These are phyloP conservation scores for Dasysyrphus albostriatus DNA, from an alignment of 2,888 invertebrate species.

Conservation along the genomic window DNA sequence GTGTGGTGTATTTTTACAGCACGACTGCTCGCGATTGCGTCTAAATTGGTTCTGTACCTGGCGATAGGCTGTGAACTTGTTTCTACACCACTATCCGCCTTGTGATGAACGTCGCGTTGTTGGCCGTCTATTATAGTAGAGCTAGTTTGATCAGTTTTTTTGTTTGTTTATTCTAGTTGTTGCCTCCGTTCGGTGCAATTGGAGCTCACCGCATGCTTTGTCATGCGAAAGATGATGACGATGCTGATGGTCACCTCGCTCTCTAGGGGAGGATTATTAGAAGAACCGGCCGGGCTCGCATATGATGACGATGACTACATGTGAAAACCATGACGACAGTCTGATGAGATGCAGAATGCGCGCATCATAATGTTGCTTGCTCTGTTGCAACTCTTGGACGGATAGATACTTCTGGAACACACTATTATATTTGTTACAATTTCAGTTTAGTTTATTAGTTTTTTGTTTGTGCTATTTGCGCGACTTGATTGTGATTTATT, in stretches of 20 bases:
- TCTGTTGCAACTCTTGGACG: constrained; percentile 41
- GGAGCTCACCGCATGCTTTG: constrained; percentile 65
- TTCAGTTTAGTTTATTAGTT: constrained; percentile 4
- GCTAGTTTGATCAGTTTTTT: constrained; percentile 21
- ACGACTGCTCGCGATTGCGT: constrained; percentile 71
- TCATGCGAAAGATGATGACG: constrained; percentile 55
- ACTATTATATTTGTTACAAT: constrained; percentile 60
- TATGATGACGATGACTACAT: constrained; percentile 48
- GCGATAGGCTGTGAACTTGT: constrained; percentile 67
- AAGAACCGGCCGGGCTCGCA: constrained; percentile 31
- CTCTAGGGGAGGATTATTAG: constrained; percentile 53
- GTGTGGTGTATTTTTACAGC: constrained; percentile 22
- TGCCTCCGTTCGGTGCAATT: constrained; percentile 57
- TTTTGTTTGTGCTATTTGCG: constrained; percentile 16
- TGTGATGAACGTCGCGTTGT: constrained; percentile 12
- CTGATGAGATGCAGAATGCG: constrained; percentile 66
- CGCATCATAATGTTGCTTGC: constrained; percentile 25
- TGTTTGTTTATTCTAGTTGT: constrained; percentile 11
- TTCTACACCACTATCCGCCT: constrained; percentile 49
- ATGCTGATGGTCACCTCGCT: constrained; percentile 46
- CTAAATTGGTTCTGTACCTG: constrained; percentile 72
- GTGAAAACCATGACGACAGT: constrained; percentile 56
- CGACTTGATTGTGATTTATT: constrained; percentile 62
- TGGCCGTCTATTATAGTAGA: constrained; percentile 24
- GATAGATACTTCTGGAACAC: constrained; percentile 27